These are phyloP conservation scores for Lithophane leautieri DNA, from an alignment of 2,888 invertebrate genomes.

Conservation along the genomic window DNA sequence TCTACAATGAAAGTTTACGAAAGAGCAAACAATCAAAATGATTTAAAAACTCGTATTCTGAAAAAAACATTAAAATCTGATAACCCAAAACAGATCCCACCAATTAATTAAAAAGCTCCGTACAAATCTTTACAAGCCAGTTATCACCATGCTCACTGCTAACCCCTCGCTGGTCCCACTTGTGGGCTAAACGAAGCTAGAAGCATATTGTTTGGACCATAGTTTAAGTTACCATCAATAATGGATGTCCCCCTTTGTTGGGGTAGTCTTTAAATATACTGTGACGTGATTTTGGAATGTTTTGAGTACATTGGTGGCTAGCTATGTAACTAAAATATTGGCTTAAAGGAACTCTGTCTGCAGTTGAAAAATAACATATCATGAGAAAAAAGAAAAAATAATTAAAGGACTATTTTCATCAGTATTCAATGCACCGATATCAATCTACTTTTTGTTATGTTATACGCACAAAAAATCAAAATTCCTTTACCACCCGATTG, in stretches of 20 bases:
- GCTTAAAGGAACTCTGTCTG: background rate
- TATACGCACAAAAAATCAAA: background rate
- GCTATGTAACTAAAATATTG: background rate
- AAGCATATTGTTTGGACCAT: conserved; percentile 87
- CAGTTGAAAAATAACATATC: background rate
- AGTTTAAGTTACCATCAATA: conserved; percentile 85
- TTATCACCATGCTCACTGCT: conserved; percentile 53
- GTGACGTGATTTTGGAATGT: conserved; percentile 20
- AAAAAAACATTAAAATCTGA: background rate
- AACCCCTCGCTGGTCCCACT: conserved; percentile 57
- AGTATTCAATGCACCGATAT: background rate
- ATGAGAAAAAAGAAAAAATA: background rate
- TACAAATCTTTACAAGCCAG: conserved; percentile 58
- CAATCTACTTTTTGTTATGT: background rate
- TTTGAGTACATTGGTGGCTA: conserved; percentile 58
- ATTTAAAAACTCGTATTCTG: background rate
- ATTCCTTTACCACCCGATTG: background rate
- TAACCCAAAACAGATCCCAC: conserved; percentile 10
- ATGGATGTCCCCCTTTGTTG: conserved; percentile 70
- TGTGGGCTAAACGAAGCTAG: conserved; percentile 76
- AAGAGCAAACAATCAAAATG: no score
- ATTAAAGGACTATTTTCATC: background rate
- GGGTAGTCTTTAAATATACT: conserved; percentile 37
- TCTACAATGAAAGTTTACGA: background rate
- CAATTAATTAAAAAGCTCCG: conserved; percentile 51